Evolutionary conservation across 2,888 invertebrate genomes (phyloP), one percentile per base, ranked within the genome.

Genomic region (Pseudanteris insignis): DNA sequence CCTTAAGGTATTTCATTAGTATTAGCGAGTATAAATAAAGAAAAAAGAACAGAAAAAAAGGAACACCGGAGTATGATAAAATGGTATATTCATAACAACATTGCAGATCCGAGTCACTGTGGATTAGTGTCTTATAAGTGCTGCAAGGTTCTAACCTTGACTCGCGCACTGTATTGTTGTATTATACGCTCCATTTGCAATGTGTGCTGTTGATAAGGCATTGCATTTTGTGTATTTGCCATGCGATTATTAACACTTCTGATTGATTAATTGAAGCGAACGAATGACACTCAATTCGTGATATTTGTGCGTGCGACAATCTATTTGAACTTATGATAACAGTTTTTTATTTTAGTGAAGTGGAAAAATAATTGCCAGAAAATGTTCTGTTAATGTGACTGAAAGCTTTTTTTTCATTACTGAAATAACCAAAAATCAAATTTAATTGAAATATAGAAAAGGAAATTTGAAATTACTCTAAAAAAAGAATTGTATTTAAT

Each of bases 171-270:
- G 18, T 44, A 48, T 48, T 54, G 44, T 64, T 65, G 61, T 61
- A 37, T 65, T 61, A 41, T 63, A 66, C 61, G 67, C 64, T 65
- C 65, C 46, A 68, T 59, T 67, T 66, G 57, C 64, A 64, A 67
- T 64, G 63, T 58, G 64, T 66, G 65, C 58, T 64, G 34, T 50
- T 54, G 61, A 54, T 61, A 61, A 54, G 54, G 30, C 34, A 21
- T 9, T 38, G 44, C 50, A 44, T 54, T 54, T 60, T 37, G 53
- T 41, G 36, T 26, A 10, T 59, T 50, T 40, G 46, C 33, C 43
- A 18, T 41, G 41, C 29, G 29, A 37, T 37, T 24, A 9, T 15
- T 24, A 3, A 6, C 18, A 18, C 18, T 18, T 18, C 18, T 3
- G 18, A 18, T 18, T 6, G 18, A 18, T 18, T 18, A 18, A 18